Conservation (phyloP, 2,113 vertebrate genomes). For the Sterrhoptilus dennistouni region DNA sequence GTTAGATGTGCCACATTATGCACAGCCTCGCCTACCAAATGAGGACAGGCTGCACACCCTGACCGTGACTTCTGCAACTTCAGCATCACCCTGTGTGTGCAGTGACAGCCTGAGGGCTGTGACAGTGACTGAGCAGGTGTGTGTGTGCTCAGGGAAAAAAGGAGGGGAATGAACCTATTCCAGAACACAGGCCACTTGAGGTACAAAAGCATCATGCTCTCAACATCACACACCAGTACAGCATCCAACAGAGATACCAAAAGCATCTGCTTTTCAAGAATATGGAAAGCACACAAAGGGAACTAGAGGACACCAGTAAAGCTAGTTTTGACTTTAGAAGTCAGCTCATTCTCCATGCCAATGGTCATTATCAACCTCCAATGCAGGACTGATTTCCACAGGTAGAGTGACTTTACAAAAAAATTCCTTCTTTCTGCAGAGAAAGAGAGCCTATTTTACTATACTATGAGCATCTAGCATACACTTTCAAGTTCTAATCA, state of each 20-base stretch:
- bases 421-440: neutral
- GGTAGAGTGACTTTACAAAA: neutral
- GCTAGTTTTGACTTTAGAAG: neutral
- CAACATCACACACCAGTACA: fast-evolving
- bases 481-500: neutral
- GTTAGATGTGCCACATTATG: conserved; percentile 37
- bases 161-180: neutral
- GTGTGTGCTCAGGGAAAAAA: neutral
- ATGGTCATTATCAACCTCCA: neutral
- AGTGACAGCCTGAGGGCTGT: neutral
- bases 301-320: neutral
- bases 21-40: neutral
- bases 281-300: neutral
- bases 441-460: neutral
- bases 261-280: neutral
- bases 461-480: fast-evolving
- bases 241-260: neutral
- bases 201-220: neutral
- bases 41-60: neutral
- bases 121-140: neutral
- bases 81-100: neutral
- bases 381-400: neutral
- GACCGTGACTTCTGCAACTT: neutral
- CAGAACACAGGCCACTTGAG: neutral
- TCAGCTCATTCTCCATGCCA: neutral